These are phyloP conservation scores for Eupithecia abbreviata DNA, from an alignment of 2,888 invertebrate species.

Conservation along the genomic window DNA sequence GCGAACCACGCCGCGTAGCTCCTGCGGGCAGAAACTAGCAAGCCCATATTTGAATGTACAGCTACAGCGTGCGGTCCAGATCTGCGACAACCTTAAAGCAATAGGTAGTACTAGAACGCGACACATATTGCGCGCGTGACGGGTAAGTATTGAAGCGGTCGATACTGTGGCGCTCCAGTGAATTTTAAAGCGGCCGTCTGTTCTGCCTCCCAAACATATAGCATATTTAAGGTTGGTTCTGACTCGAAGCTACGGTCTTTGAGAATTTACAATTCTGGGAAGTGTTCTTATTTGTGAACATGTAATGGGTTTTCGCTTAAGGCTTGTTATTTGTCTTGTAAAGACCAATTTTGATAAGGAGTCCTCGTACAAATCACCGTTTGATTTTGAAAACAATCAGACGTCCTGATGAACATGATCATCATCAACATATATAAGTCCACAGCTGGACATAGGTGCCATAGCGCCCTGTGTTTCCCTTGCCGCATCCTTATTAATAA, in stretches of 20 bases:
- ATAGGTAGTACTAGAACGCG: slow-evolving; percentile 29
- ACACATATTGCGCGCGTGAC: slow-evolving; percentile 65
- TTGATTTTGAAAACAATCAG: neutral
- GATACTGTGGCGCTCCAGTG: slow-evolving; percentile 42
- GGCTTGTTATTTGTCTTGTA: neutral
- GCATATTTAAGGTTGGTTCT: slow-evolving; percentile 2
- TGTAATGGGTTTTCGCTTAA: neutral
- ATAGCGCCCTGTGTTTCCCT: too few relatives aligned
- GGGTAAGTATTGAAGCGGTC: slow-evolving; percentile 53
- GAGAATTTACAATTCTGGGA: neutral
- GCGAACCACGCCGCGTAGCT: too few relatives aligned
- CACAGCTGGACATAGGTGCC: too few relatives aligned
- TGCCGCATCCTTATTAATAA: neutral
- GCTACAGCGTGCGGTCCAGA: neutral
- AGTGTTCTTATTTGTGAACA: neutral
- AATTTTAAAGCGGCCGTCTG: slow-evolving; percentile 43
- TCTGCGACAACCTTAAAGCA: neutral
- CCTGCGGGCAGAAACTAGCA: too few relatives aligned
- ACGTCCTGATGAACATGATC: too few relatives aligned
- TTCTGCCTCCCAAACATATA: slow-evolving; percentile 35
- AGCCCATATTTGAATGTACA: neutral
- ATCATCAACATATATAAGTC: too few relatives aligned
- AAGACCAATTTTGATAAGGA: neutral
- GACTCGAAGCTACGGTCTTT: neutral
- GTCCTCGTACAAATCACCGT: neutral